Base-by-base conservation (phyloP, 2,797 vertebrate species). In the Phalanger gymnotis region DNA sequence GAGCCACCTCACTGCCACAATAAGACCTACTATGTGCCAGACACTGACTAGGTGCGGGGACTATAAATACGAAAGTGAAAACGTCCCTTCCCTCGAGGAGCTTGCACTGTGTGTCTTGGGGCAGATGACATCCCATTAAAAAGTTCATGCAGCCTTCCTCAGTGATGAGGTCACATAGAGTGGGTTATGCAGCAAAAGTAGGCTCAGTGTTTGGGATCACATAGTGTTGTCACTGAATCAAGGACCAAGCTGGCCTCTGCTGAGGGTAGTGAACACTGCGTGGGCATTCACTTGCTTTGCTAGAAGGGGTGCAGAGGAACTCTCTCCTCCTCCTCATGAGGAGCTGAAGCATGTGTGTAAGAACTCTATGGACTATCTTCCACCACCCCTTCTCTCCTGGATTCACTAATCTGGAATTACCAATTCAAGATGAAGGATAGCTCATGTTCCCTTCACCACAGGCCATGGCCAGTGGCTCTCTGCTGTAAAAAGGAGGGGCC, bases 151-250 rank as follows among this genome's bases (percentile, higher is more conserved):
- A 56, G 22, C 53, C 94, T 94, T 31, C 27, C 58, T 54, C 90
- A 92, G 51, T 92, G 92, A 73, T 57, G 87, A 94, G 3, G 73
- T 27, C 22, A 93, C 56, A 53, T 90, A 92, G 40, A 94, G 19
- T 25, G 34, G 7, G 34, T 92, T 54, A 94, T 34, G 90, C 54
- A 93, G 93, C 93, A 90, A 54, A 61, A 92, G 25, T 28, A 91
- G 47, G 5, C 27, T 95, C 16, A 94, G 25, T 94, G 93, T 94
- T 90, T 92, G 94, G 56, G 51, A n/a, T 28, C 94, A 16, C n/a
- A 55, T 14, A 1, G 95, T 2, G 53, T 92, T 95, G 73, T 73
- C 56, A 92, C 73, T 31, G 90, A 90, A 94, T 93, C 66, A 53
- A 22, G 34, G 91, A n/a, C n/a, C n/a, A n/a, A n/a, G n/a, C n/a